Percentiles rank a stretch among this genome's conserved stretches.
phyloP scores from a whole-genome alignment of 30 jellyfish, hydroid and myxozoan species.

The Turritopsis dohrnii region DNA sequence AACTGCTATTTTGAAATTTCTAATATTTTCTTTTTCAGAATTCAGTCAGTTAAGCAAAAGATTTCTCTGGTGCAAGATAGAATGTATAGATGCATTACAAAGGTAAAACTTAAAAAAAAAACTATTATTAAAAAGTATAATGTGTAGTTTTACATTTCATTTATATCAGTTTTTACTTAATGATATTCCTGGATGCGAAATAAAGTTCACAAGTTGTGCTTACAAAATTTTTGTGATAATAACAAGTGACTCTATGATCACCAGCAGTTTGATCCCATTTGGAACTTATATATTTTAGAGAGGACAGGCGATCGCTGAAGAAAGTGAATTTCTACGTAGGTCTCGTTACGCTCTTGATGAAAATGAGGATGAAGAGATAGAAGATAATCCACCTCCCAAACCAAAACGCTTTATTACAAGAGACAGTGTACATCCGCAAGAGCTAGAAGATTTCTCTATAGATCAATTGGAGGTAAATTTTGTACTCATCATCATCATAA shows the following conservation, averaged over 20 bases:
- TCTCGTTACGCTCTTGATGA: not conserved
- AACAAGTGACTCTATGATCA: too few species aligned
- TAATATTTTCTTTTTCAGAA: not conserved
- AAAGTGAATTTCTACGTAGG: not conserved
- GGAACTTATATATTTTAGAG: not conserved
- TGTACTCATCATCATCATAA: not conserved
- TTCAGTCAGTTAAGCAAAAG: not conserved
- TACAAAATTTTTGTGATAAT: too few species aligned
- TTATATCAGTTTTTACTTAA: too few species aligned
- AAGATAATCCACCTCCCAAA: conserved; percentile 1
- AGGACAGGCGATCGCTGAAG: not conserved
- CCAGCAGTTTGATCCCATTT: not conserved
- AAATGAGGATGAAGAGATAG: not conserved
- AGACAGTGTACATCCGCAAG: conserved; percentile 8
- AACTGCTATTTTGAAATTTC: not conserved
- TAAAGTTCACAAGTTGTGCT: too few species aligned
- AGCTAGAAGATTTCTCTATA: not conserved
- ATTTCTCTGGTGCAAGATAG: conserved; percentile 5
- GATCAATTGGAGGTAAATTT: not conserved
- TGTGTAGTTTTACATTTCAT: too few species aligned
- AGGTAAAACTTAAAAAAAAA: too few species aligned
- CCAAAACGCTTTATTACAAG: conserved; percentile 3
- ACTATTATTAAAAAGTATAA: too few species aligned
- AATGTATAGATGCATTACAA: conserved; percentile 15
- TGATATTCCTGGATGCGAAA: too few species aligned